Base-by-base conservation (phyloP, 2,888 invertebrate species). In the Salpingus planirostris region DNA sequence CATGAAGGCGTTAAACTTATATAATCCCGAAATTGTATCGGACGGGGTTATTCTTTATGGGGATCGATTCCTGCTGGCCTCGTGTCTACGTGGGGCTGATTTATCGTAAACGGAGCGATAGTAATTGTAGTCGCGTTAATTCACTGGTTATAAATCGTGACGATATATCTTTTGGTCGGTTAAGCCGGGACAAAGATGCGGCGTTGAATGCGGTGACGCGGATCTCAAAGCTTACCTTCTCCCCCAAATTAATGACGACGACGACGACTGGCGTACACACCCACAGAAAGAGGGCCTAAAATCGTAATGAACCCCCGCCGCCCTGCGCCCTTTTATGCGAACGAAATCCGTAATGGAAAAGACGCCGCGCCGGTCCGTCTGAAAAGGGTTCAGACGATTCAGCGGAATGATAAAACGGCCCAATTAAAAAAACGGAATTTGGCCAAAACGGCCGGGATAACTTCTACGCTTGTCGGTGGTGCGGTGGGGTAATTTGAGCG, bases 171-270 rank as follows among this genome's bases (percentile, higher is more conserved):
- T 30, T 36, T 28, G 30, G 32, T 36, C 29, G 39, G 39, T 32
- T 36, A 31, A 39, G 36, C 30, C 21, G 27, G 33, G 36, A 36
- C 42, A 42, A 36, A 33, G 39, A 39, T 39, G 42, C 28, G 33
- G 36, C 32, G 33, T 31, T 31, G 41, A 34, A 38, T 43, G 43
- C 43, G 39, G 43, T 42, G 39, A 39, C 38, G 38, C 33, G 36
- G 33, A 40, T 40, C 38, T 36, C 34, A 36, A 38, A 34, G 36
- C 39, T 43, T 38, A 41, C 40, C 37, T 36, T 26, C n/a, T n/a
- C 36, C 13, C 31, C 31, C 12, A 40, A 44, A 44, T 44, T 44
- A 44, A 44, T 44, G 44, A 42, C 44, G 36, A 41, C 41, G 41
- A 38, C 43, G 41, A n/a, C n/a, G n/a, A n/a, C n/a, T 43, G 29